phyloP scores from a whole-genome alignment of 1,140 invertebrate species.

The Drosophila tani region DNA sequence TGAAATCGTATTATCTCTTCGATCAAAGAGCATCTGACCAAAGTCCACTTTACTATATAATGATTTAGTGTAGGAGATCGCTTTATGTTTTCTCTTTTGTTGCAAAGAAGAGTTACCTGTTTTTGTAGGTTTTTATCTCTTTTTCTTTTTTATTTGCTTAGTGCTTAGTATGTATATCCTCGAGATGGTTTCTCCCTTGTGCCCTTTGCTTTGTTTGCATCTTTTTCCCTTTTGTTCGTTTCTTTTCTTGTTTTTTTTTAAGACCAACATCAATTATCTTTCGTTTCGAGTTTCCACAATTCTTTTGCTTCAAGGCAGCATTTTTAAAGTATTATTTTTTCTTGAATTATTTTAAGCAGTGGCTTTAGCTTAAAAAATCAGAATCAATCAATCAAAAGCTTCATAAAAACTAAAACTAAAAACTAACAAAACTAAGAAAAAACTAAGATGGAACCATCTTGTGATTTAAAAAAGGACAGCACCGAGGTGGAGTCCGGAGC shows the following conservation, averaged over 20 bases:
- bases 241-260: constrained; percentile 7
- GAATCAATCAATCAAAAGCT: constrained; percentile 15
- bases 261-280: constrained; percentile 20
- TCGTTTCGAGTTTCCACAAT: constrained; percentile 6
- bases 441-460: constrained; percentile 14
- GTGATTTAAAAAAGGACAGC: constrained; percentile 8
- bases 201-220: constrained; percentile 4
- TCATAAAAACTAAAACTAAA: constrained; percentile 15
- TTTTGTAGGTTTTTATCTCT: constrained; percentile 2
- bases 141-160: constrained; percentile 21
- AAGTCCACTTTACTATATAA: not conserved
- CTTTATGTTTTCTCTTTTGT: not conserved
- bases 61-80: not conserved
- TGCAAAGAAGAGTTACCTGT: constrained; percentile 7
- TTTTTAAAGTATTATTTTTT: not conserved
- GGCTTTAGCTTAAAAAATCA: constrained; percentile 27
- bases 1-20: not conserved
- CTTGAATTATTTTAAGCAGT: constrained; percentile 13
- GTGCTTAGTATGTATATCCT: constrained; percentile 33
- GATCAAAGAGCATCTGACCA: not conserved
- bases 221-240: not conserved
- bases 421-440: not conserved
- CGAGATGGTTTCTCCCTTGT: constrained; percentile 10
- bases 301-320: not conserved
- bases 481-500: not conserved